Percentiles rank a stretch among this genome's conserved stretches.
Evolutionary conservation across 2,797 vertebrate species (phyloP).

Genomic region (Euthynnus affinis): DNA sequence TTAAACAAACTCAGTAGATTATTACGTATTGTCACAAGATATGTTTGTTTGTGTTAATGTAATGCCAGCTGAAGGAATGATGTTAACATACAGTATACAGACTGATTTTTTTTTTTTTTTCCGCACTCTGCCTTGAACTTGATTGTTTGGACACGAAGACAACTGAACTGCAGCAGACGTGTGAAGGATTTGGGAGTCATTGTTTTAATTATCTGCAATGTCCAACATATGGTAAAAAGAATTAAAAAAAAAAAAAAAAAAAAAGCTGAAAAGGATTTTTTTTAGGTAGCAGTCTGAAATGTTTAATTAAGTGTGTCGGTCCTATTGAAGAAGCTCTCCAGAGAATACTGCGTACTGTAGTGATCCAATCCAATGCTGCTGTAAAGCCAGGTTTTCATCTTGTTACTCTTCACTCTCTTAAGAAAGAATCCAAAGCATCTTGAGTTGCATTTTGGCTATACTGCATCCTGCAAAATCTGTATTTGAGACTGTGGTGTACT

Average conservation of each 20-base stretch:
- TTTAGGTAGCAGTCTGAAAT: conserved; percentile 22
- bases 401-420: conserved; percentile 27
- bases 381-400: conserved; percentile 22
- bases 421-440: conserved; percentile 21
- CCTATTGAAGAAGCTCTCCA: conserved; percentile 1
- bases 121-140: conserved; percentile 42
- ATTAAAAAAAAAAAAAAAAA: too few species aligned
- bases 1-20: conserved; percentile 25
- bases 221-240: conserved; percentile 9
- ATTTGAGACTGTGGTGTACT: conserved; percentile 42
- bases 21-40: conserved; percentile 32
- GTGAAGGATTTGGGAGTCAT: conserved; percentile 36
- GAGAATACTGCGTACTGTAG: conserved; percentile 18
- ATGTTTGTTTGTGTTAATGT: conserved; percentile 36
- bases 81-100: conserved; percentile 29
- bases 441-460: conserved; percentile 18
- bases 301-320: conserved; percentile 15
- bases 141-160: conserved; percentile 25
- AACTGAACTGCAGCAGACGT: conserved; percentile 26
- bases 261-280: not conserved
- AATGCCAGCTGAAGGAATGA: conserved; percentile 40
- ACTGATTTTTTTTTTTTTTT: conserved; percentile 29
- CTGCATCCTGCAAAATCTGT: conserved; percentile 19
- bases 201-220: conserved; percentile 21
- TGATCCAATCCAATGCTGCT: not conserved